Evolutionary conservation across 1,140 invertebrate species (phyloP).

Genomic region (Brachionus asplanchnoidis): DNA sequence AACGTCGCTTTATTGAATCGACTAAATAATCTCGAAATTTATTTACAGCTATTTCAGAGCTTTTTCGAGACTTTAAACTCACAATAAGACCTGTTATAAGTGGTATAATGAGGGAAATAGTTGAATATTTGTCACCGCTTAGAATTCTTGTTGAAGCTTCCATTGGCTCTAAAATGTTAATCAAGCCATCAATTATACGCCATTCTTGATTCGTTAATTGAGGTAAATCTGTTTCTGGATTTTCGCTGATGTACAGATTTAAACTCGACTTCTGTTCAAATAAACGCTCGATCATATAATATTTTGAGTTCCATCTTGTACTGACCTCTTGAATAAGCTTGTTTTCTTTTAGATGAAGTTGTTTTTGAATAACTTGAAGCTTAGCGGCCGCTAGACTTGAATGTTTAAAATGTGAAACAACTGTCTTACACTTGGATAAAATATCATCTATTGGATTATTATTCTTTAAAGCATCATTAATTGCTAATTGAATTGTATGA

Average conservation of each 20-base stretch:
- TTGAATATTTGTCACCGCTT: neutral
- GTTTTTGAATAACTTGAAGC: no score
- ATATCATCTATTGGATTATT: neutral
- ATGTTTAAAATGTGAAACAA: neutral
- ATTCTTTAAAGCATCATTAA: neutral
- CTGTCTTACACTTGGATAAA: neutral
- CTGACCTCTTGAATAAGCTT: neutral
- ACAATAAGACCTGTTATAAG: neutral
- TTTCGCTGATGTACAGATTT: no score
- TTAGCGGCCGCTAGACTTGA: no score
- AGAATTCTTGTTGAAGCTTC: constrained; percentile 2
- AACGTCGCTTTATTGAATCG: neutral
- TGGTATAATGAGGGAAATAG: neutral
- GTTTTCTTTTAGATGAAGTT: no score
- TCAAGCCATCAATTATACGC: neutral
- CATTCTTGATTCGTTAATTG: neutral
- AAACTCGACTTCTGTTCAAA: no score
- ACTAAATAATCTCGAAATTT: neutral
- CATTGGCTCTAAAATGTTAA: neutral
- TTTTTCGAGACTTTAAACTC: neutral
- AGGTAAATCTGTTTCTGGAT: neutral
- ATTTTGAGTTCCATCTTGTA: constrained; percentile 2
- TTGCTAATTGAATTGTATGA: constrained; percentile 6
- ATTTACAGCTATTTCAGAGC: neutral
- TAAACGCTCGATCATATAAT: neutral